Conservation (phyloP, 2,888 invertebrate genomes). For the Pandemis heparana region DNA sequence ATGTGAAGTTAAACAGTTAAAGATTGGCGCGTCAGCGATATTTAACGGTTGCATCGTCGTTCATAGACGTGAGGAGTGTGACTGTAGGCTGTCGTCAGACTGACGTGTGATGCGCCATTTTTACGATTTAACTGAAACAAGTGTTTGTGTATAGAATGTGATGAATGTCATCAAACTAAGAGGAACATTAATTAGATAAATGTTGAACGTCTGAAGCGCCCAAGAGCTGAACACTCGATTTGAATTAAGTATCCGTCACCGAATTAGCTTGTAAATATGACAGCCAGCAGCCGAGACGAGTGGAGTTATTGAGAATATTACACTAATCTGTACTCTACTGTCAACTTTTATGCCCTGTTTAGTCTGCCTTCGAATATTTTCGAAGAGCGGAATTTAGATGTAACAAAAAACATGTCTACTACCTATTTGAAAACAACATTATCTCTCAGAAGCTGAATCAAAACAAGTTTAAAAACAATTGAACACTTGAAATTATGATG, state of each 20-base stretch:
- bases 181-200: conserved; percentile 11
- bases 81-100: too few relatives aligned
- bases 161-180: conserved; percentile 20
- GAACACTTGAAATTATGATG: background rate
- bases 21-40: background rate
- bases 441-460: background rate
- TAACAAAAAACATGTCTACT: background rate
- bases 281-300: background rate
- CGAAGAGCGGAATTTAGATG: background rate
- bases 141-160: conserved; percentile 26
- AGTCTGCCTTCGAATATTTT: background rate
- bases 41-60: background rate
- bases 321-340: background rate
- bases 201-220: conserved; percentile 17
- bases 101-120: background rate
- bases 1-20: conserved; percentile 12
- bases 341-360: background rate
- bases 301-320: background rate
- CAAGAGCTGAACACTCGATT: conserved; percentile 16
- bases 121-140: conserved; percentile 1
- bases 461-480: background rate
- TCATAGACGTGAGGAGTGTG: background rate
- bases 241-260: conserved; percentile 2
- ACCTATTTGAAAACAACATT: background rate
- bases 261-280: conserved; percentile 30